Base-by-base conservation (phyloP, 2,888 invertebrate genomes). In the Rhabditoides inermis region DNA sequence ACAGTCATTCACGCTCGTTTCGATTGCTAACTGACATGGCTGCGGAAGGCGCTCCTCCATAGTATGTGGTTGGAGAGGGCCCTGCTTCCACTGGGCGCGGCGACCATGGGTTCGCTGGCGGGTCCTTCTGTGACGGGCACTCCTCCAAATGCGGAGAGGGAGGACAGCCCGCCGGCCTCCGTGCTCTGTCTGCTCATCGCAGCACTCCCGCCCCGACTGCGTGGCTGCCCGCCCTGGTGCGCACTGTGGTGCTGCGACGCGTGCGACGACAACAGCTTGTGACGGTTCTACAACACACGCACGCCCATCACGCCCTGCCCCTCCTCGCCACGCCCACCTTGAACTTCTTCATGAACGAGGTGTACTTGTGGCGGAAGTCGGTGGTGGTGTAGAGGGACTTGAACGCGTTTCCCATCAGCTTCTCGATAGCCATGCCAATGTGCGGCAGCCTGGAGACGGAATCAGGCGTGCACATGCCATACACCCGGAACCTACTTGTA, bases 371-470 rank as follows among this genome's bases (percentile, higher is more conserved):
- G 28, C 62, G 58, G 82, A 95, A 95, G 81, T 90, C 88, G 78
- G 88, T 84, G 48, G 90, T 83, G 20, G 92, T 90, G 81, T 95
- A 98, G 77, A 86, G 86, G 51, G 90, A 88, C 72, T 90, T 85
- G 79, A 91, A 98, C 44, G 92, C 94, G 56, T 92, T 91, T 46
- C 94, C 95, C 90, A 98, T 95, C 56, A 98, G 82, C 81, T 94
- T 92, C 78, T 95, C 92, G 70, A 98, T 88, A 45, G 92, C 91
- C 71, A 91, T 82, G 12, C 98, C 98, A 69, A 98, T 90, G 78
- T 94, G 92, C 72, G 90, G 88, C 48, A 98, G 82, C 3, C 61
- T 63, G 37, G 12, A 48, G 51, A 32, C n/a, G 36, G n/a, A 26
- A 45, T 27, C 23, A 25, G 12, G n/a, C 40, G 12, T 46, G 12